A percentile compares a stretch with the other conserved stretches of the same genome.
Evolutionary conservation across 2,888 invertebrate genomes (phyloP).

Genomic region (Oscheius sp.): DNA sequence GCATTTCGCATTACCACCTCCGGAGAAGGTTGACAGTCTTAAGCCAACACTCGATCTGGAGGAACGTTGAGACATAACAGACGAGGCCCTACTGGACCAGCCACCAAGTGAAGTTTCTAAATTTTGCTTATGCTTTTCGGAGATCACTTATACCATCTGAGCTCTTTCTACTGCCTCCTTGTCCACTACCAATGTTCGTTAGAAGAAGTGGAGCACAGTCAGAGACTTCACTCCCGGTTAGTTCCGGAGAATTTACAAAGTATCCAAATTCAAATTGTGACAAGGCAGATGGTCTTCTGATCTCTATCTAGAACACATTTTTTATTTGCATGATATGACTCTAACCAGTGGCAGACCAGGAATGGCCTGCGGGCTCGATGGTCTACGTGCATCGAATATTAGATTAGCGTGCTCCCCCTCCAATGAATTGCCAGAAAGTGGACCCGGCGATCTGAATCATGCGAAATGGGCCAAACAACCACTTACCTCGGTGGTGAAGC

Average conservation of each 20-base stretch:
- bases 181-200: constrained; percentile 45
- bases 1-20: constrained; percentile 35
- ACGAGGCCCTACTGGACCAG: constrained; percentile 71
- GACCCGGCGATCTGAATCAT: constrained; percentile 52
- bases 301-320: constrained; percentile 60
- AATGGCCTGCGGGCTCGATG: constrained; percentile 71
- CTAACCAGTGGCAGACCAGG: constrained; percentile 68
- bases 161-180: constrained; percentile 55
- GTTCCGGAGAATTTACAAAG: constrained; percentile 72
- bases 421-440: constrained; percentile 49
- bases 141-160: constrained; percentile 49
- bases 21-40: constrained; percentile 71
- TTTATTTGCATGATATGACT: background rate
- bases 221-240: constrained; percentile 61
- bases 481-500: constrained; percentile 68
- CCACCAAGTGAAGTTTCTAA: constrained; percentile 70
- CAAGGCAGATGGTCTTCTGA: constrained; percentile 70
- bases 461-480: background rate
- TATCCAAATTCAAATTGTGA: constrained; percentile 73
- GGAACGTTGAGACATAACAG: constrained; percentile 70
- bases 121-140: background rate
- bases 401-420: constrained; percentile 50
- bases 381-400: constrained; percentile 58
- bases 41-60: constrained; percentile 69
- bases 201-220: constrained; percentile 71